Evolutionary conservation across 2,113 vertebrate genomes (phyloP).

Genomic region (Procavia capensis): DNA sequence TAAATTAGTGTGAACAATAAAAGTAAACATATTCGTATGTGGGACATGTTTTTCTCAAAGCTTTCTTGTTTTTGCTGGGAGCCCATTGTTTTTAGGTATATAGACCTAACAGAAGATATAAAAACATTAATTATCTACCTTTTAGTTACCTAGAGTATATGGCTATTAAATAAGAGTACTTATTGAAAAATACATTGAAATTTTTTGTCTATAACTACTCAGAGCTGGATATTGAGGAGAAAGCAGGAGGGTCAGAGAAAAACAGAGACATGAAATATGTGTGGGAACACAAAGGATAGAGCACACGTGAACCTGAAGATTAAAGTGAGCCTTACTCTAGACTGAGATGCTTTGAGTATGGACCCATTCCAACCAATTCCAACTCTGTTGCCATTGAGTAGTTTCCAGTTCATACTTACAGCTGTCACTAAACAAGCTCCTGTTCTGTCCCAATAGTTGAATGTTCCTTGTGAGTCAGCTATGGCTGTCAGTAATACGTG

Average conservation of each 20-base stretch:
- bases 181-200: slow-evolving; percentile 2
- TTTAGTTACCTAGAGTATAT: not conserved
- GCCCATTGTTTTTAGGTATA: not conserved
- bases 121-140: not conserved
- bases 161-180: not conserved
- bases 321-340: not conserved
- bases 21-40: slow-evolving; percentile 46
- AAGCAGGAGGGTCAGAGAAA: not conserved
- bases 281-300: not conserved
- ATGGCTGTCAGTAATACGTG: not conserved
- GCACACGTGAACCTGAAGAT: not conserved
- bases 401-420: too few species aligned
- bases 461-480: not conserved
- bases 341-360: not conserved
- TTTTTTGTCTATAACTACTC: not conserved
- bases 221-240: not conserved
- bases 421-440: not conserved
- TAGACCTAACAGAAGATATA: not conserved
- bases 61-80: not conserved
- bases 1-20: slow-evolving; percentile 45
- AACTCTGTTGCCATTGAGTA: too few species aligned
- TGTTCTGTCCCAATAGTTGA: not conserved
- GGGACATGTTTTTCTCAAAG: not conserved
- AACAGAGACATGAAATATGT: not conserved
- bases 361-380: too few species aligned